A percentile compares a stretch with the other conserved stretches of the same genome.
Evolutionary conservation across 2,888 invertebrate genomes (phyloP).

Genomic region (Microplitis manilae): DNA sequence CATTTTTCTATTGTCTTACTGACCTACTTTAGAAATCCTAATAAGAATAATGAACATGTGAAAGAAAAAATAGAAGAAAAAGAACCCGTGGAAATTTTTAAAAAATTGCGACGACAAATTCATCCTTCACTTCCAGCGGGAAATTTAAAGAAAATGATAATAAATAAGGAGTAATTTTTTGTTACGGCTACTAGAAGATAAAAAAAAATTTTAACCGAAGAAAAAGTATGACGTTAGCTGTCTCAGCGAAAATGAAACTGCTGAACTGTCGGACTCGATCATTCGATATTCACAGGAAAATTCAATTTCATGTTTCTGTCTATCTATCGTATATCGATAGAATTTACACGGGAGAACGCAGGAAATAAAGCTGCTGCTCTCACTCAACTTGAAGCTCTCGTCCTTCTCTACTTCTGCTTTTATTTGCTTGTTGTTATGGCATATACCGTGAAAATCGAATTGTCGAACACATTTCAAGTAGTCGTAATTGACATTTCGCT

Average conservation of each 20-base stretch:
- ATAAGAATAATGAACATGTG: constrained; percentile 62
- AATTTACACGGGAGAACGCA: neutral
- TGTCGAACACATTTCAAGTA: neutral
- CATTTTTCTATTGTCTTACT: constrained; percentile 60
- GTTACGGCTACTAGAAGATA: neutral
- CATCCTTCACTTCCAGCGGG: too few species aligned
- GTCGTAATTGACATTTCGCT: constrained; percentile 14
- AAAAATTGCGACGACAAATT: neutral
- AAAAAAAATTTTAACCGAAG: neutral
- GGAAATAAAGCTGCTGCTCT: constrained; percentile 1
- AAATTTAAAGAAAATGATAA: too few species aligned
- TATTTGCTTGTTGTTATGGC: neutral
- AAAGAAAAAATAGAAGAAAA: neutral
- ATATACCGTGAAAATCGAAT: constrained; percentile 7
- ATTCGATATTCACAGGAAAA: constrained; percentile 17
- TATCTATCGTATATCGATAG: neutral
- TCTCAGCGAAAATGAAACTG: neutral
- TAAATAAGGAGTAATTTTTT: too few species aligned
- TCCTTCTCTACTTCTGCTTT: neutral
- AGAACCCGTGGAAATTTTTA: constrained; percentile 3
- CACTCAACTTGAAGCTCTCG: neutral
- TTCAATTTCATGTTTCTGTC: constrained; percentile 8
- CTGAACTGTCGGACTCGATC: neutral
- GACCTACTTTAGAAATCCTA: constrained; percentile 62
- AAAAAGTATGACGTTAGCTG: neutral